Base-by-base conservation (phyloP, 2,797 vertebrate genomes). In the Myotis planiceps region DNA sequence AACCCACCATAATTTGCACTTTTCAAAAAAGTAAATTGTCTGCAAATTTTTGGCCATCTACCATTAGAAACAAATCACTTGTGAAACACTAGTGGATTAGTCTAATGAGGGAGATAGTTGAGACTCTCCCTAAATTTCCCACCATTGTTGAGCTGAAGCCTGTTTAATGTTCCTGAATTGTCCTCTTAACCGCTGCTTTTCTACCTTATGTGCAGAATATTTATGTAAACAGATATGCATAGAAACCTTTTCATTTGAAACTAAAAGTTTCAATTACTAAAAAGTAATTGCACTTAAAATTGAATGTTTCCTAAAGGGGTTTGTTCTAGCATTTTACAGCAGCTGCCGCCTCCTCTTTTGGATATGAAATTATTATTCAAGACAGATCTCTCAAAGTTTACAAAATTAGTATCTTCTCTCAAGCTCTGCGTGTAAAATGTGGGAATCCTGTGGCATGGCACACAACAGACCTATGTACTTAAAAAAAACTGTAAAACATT, bases 331-430 rank as follows among this genome's bases (percentile, higher is more conserved):
- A n/a, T 92, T 71, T 65, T 91, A 69, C 21, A 63, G 18, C 42
- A 84, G 58, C 80, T 76, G 27, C 29, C 58, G 5, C 65, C 51
- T 29, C n/a, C 14, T 93, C 53, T 86, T 92, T 74, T 66, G 78
- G n/a, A 90, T 32, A 88, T 69, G 6, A 88, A 97, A 74, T 87
- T 63, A 93, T 91, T 76, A 60, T 96, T 97, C 75, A 94, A 83
- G 63, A 83, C 71, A 72, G 5, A 55, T 89, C 93, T 94, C 39
- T 91, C 65, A 79, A 88, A 45, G 21, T 93, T 95, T 68, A 63
- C 71, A 66, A 87, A 96, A 88, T 88, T 81, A 60, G 39, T 47
- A 14, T 81, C 53, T 87, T 94, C 49, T 94, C 69, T 86, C 45
- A 83, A 92, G 29, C 42, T 79, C 29, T 80, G 4, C 3, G 16